Evolutionary conservation across 2,888 invertebrate species (phyloP).

Genomic region (Petrolisthes manimaculis): DNA sequence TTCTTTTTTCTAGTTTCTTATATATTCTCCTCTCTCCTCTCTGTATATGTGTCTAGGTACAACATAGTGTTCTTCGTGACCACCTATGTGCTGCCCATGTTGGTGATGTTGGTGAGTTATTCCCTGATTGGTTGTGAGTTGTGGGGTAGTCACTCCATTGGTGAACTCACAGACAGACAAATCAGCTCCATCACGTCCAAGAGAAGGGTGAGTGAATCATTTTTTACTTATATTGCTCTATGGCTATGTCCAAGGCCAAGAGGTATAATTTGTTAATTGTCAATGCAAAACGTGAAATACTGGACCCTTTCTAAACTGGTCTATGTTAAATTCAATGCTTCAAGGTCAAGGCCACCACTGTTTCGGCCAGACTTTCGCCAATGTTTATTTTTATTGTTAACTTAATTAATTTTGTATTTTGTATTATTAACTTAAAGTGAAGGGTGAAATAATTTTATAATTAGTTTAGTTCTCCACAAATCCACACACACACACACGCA

Average conservation of each 20-base stretch:
- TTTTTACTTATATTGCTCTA: not conserved
- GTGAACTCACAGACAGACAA: conserved; percentile 78
- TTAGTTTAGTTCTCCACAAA: too few relatives aligned
- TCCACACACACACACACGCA: not conserved
- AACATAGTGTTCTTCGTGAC: conserved; percentile 85
- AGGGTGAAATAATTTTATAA: too few relatives aligned
- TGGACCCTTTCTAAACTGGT: too few relatives aligned
- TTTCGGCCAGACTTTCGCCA: too few relatives aligned
- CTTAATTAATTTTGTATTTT: too few relatives aligned
- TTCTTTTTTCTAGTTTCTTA: not conserved
- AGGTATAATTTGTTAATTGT: too few relatives aligned
- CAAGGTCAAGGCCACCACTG: too few relatives aligned
- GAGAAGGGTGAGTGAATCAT: conserved; percentile 70
- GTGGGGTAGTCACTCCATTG: conserved; percentile 89
- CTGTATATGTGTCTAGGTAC: conserved; percentile 76
- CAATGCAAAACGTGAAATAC: too few relatives aligned
- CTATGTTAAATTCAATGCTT: too few relatives aligned
- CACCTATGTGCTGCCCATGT: conserved; percentile 88
- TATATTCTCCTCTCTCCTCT: not conserved
- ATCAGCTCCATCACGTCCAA: conserved; percentile 70
- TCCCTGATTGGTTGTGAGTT: conserved; percentile 82
- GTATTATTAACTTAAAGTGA: too few relatives aligned
- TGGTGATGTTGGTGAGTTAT: conserved; percentile 85
- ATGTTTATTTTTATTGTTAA: too few relatives aligned
- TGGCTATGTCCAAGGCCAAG: conserved; percentile 4